Evolutionary conservation across 1,140 invertebrate species (phyloP).

Genomic region (Zaprionus africanus): DNA sequence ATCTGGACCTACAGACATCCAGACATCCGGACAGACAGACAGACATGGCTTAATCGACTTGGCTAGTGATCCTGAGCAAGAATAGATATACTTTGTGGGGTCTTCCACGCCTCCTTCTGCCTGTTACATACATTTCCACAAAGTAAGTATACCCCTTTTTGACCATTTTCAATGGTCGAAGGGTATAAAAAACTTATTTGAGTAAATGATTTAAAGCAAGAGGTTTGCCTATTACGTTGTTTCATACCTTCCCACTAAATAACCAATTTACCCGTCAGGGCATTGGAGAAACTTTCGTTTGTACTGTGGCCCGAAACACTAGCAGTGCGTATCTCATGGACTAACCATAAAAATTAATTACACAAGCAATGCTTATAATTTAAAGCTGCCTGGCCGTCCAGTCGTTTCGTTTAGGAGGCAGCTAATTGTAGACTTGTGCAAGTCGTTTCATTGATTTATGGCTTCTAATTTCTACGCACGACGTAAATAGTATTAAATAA

Average conservation of each 20-base stretch:
- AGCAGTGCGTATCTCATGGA: constrained; percentile 16
- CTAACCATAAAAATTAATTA: constrained; percentile 67
- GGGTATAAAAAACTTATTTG: too few relatives aligned
- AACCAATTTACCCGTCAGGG: constrained; percentile 13
- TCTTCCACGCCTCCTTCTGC: too few relatives aligned
- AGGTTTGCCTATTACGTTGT: not conserved
- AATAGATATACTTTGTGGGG: too few relatives aligned
- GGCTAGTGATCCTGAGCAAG: too few relatives aligned
- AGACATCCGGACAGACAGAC: too few relatives aligned
- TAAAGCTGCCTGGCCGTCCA: constrained; percentile 40
- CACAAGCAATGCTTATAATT: constrained; percentile 62
- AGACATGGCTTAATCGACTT: too few relatives aligned
- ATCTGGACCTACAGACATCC: too few relatives aligned
- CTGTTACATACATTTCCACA: too few relatives aligned
- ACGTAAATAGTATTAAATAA: constrained; percentile 78
- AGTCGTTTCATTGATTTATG: constrained; percentile 81
- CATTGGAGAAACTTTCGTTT: constrained; percentile 19
- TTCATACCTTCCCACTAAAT: not conserved
- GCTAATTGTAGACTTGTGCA: constrained; percentile 77
- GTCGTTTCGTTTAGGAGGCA: constrained; percentile 23
- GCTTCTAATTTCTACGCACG: constrained; percentile 77
- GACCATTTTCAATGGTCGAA: too few relatives aligned
- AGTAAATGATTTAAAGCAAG: too few relatives aligned
- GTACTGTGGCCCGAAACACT: not conserved
- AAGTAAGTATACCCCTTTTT: too few relatives aligned